These are phyloP conservation scores for Stomorhina lunata DNA, from an alignment of 2,888 invertebrate species.

Conservation along the genomic window DNA sequence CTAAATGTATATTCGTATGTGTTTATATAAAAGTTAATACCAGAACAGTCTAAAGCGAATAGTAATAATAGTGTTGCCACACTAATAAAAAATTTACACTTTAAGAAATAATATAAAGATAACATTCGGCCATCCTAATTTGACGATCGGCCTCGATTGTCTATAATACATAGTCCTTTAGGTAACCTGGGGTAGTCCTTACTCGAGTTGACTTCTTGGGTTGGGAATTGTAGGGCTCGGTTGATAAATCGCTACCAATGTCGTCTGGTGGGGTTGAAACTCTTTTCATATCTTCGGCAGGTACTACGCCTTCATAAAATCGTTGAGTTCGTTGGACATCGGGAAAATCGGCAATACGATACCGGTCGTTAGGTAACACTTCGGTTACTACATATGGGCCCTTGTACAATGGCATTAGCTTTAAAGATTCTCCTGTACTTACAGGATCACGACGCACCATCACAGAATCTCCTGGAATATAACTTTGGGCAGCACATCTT, in stretches of 20 bases:
- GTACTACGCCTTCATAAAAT: neutral
- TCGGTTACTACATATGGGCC: conserved; percentile 3
- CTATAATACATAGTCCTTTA: neutral
- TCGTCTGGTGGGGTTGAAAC: neutral
- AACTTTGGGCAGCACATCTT: conserved; percentile 36
- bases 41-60: no score
- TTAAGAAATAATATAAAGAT: no score
- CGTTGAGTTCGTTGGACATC: neutral
- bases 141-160: neutral
- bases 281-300: neutral
- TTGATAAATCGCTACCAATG: neutral
- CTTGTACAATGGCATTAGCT: neutral
- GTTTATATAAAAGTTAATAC: no score
- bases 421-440: neutral
- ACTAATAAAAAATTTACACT: no score
- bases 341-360: no score
- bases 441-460: neutral
- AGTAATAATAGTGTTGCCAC: no score
- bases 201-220: neutral
- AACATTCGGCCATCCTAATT: neutral
- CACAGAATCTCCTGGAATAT: conserved; percentile 50
- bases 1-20: no score
- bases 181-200: neutral
- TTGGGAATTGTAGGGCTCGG: neutral
- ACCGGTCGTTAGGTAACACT: neutral